Evolutionary conservation across 2,113 vertebrate species (phyloP).

Genomic region (Mustela nigripes): DNA sequence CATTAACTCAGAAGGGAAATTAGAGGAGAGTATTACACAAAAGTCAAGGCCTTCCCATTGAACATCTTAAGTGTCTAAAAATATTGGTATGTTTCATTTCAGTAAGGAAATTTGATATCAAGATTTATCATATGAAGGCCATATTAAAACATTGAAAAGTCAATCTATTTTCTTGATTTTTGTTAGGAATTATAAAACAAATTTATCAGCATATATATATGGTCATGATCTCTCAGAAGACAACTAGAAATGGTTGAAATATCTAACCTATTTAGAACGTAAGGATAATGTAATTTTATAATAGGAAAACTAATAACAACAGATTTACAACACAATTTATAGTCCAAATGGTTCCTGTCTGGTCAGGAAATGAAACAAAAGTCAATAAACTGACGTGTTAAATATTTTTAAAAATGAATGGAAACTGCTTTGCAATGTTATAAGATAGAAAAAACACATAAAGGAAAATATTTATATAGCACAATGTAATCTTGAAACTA

Average conservation of each 20-base stretch:
- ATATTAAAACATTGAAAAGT: slow-evolving; percentile 18
- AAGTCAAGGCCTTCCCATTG: background rate
- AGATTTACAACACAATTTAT: slow-evolving; percentile 57
- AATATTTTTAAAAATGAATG: slow-evolving; percentile 52
- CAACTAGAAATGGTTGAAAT: slow-evolving; percentile 35
- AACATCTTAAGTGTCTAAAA: background rate
- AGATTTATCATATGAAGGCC: background rate
- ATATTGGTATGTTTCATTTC: background rate
- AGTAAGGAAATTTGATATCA: background rate
- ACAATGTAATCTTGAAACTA: slow-evolving; percentile 56
- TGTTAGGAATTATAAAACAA: slow-evolving; percentile 40
- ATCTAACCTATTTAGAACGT: slow-evolving; percentile 38
- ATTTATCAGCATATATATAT: slow-evolving; percentile 11
- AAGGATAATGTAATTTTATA: slow-evolving; percentile 52
- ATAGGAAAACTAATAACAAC: slow-evolving; percentile 52
- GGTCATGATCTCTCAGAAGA: slow-evolving; percentile 48
- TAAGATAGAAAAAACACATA: slow-evolving; percentile 28
- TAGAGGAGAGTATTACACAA: background rate
- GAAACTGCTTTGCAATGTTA: slow-evolving; percentile 23
- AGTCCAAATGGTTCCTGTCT: slow-evolving; percentile 53
- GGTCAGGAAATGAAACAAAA: slow-evolving; percentile 70
- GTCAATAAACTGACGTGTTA: slow-evolving; percentile 42
- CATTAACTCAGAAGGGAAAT: slow-evolving; percentile 5
- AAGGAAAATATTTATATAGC: background rate
- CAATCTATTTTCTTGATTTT: slow-evolving; percentile 52